Evolutionary conservation across 2,113 vertebrate genomes (phyloP), one percentile per base, ranked within the genome.

Genomic region (Phoenicopterus ruber): DNA sequence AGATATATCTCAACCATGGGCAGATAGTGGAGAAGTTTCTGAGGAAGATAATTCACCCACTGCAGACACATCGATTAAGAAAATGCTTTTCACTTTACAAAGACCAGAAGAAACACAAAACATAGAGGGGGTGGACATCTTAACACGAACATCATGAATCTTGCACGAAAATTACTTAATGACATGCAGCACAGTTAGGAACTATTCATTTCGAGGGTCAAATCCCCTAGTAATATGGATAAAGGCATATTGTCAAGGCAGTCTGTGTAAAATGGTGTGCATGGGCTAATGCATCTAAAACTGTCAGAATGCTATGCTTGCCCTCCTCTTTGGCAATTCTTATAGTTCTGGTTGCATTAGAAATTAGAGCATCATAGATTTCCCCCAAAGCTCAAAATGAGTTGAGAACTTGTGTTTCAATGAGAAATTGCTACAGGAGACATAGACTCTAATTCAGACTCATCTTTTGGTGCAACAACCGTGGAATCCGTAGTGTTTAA

Each of bases 351-450:
- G 13, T 36, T 62, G 46, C 17, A 17, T 32, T 38, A 13, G 26
- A 38, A 65, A 32, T 54, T 17, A 69, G 3, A 78, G 4, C 26
- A 54, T 42, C 6, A 19, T 10, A 0, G 0, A 10, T 52, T 87
- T 12, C 10, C 10, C 7, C 4, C 13, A 24, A 93, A 87, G 21
- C n/a, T 86, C 31, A 90, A 55, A 85, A 38, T 10, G 3, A 31
- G 5, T 21, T 55, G 20, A 65, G 32, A 78, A 47, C 26, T 50
- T 66, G 5, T 21, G 19, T 85, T 85, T 85, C 32, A 54, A 13
- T 22, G 36, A 54, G 13, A 86, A 25, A 6, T 74, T 73, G 28
- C 50, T 55, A 6, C 5, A 25, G 28, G 24, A 81, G 32, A 22
- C 9, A 26, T 4, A 46, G 38, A 17, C 8, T 78, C 22, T 47